A percentile compares a stretch with the other conserved stretches of the same genome.
These are phyloP conservation scores for Heptranchias perlo DNA, from an alignment of 2,113 vertebrate genomes.

Conservation along the genomic window DNA sequence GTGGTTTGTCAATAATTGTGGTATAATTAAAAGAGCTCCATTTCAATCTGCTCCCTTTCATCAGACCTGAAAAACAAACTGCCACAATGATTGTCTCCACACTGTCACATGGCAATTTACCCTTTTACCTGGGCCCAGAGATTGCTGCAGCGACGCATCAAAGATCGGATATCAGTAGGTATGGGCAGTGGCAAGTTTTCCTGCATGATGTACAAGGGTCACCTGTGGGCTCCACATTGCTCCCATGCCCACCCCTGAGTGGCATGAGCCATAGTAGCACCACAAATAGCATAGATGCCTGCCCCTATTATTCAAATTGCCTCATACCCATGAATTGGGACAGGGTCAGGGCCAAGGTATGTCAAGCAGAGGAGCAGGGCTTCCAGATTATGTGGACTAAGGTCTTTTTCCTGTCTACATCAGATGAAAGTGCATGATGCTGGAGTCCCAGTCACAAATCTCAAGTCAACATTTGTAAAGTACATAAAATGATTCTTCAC, in stretches of 20 bases:
- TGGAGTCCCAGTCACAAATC: background rate
- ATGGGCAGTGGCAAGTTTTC: background rate
- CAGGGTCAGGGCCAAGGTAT: no score
- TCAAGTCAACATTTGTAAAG: background rate
- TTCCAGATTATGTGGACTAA: no score
- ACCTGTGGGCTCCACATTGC: no score
- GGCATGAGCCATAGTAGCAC: no score
- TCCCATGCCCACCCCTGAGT: no score
- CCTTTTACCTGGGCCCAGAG: background rate
- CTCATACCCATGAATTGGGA: no score
- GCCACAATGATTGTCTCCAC: background rate
- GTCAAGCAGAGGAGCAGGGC: no score
- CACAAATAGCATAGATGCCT: no score
- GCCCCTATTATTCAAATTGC: no score
- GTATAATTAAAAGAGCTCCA: background rate
- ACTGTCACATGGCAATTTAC: background rate
- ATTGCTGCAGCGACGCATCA: background rate
- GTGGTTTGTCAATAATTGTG: background rate
- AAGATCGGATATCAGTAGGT: background rate
- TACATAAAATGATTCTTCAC: background rate
- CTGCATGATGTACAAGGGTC: no score
- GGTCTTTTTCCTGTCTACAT: background rate
- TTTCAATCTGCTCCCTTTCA: background rate
- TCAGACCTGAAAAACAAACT: background rate
- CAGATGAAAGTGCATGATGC: background rate